These are phyloP conservation scores for Montipora capricornis DNA, from an alignment of 64 coral and sea anemone genomes.

Conservation along the genomic window DNA sequence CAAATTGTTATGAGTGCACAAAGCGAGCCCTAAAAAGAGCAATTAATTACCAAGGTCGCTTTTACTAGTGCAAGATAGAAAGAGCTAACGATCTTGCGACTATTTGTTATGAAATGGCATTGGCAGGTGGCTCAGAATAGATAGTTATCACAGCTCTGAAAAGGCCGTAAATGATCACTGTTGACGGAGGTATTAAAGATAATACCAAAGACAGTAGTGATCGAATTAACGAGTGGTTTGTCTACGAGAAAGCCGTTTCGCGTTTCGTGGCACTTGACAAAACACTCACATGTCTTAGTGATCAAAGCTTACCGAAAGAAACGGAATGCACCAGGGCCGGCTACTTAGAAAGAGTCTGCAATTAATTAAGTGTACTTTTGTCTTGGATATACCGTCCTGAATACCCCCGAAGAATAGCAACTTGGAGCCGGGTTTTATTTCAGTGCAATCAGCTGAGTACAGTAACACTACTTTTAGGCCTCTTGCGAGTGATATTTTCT, in stretches of 20 bases:
- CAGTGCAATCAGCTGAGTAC: not conserved
- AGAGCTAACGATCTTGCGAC: not conserved
- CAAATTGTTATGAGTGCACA: not conserved
- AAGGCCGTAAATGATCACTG: not conserved
- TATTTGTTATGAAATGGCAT: constrained; percentile 20
- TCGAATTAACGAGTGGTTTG: constrained; percentile 16
- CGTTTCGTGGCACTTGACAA: constrained; percentile 22
- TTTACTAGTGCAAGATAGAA: not conserved
- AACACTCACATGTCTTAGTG: not conserved
- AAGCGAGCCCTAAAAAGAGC: not conserved
- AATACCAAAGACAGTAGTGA: not conserved
- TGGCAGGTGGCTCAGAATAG: constrained; percentile 12
- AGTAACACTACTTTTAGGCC: not conserved
- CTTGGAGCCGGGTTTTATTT: not conserved
- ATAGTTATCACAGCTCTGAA: constrained; percentile 25
- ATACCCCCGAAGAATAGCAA: not conserved
- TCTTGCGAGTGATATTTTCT: not conserved
- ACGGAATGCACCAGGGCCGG: not conserved
- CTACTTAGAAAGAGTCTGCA: not conserved
- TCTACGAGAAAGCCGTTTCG: not conserved
- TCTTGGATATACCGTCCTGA: not conserved
- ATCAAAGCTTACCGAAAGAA: constrained; percentile 50
- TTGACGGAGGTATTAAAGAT: constrained; percentile 1
- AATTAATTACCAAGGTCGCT: constrained; percentile 12
- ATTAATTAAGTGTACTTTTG: constrained; percentile 34